Percentiles rank a stretch among this genome's conserved stretches.
Conservation (phyloP, 2,888 invertebrate species). For the Lycaena phlaeas region DNA sequence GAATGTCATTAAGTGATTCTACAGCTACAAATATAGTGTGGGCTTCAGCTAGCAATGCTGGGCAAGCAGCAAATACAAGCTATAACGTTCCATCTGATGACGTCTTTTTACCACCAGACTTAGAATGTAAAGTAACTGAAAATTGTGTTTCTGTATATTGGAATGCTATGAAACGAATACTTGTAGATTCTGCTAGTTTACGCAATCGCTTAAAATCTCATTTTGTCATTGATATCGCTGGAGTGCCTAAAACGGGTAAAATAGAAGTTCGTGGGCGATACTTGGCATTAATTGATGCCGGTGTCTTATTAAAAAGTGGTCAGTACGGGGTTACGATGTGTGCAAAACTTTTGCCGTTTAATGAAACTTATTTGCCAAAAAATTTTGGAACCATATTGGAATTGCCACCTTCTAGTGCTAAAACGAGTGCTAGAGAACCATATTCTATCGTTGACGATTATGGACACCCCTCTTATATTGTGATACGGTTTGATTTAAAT, state of each 20-base stretch:
- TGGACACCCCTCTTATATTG: slow-evolving; percentile 40
- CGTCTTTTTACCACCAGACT: slow-evolving; percentile 37
- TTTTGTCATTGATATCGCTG: slow-evolving; percentile 54
- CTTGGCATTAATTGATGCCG: slow-evolving; percentile 47
- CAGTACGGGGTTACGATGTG: slow-evolving; percentile 40
- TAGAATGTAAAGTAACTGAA: slow-evolving; percentile 24
- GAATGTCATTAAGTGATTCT: slow-evolving; percentile 38
- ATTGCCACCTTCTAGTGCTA: slow-evolving; percentile 49
- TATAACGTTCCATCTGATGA: slow-evolving; percentile 38
- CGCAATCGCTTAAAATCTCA: slow-evolving; percentile 31
- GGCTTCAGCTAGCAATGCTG: slow-evolving; percentile 40
- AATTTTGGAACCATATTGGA: slow-evolving; percentile 37
- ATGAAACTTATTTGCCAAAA: slow-evolving; percentile 35
- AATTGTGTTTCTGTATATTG: slow-evolving; percentile 45
- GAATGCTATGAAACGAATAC: slow-evolving; percentile 51
- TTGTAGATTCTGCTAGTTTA: slow-evolving; percentile 38
- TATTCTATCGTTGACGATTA: slow-evolving; percentile 36
- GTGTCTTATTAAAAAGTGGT: slow-evolving; percentile 44
- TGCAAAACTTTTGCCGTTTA: slow-evolving; percentile 36
- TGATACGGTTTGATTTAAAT: slow-evolving; percentile 45
- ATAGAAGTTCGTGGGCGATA: slow-evolving; percentile 47
- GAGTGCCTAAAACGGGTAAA: slow-evolving; percentile 48
- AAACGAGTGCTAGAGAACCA: slow-evolving; percentile 36
- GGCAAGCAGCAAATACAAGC: slow-evolving; percentile 36
- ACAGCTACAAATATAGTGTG: slow-evolving; percentile 42